These are phyloP conservation scores for Xylocopa sonorina DNA, from an alignment of 1,140 invertebrate species.

Conservation along the genomic window DNA sequence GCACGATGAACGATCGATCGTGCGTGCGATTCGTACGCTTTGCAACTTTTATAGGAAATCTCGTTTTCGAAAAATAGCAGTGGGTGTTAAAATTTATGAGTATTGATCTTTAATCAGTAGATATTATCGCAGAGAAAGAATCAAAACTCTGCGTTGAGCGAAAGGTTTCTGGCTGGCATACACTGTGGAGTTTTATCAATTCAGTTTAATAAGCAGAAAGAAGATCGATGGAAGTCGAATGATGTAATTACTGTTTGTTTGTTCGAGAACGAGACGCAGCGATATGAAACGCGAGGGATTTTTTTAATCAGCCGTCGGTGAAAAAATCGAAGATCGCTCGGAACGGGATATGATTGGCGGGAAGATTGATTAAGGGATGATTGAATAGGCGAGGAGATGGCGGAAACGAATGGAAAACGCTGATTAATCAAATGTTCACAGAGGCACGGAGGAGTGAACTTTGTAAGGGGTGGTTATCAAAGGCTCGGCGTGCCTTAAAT, in stretches of 20 bases:
- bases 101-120: no score
- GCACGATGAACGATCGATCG: no score
- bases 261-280: not conserved
- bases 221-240: not conserved
- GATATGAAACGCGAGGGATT: no score
- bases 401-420: not conserved
- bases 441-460: not conserved
- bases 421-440: slow-evolving; percentile 28
- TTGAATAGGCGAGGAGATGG: slow-evolving; percentile 8
- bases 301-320: not conserved
- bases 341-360: not conserved
- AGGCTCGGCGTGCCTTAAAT: slow-evolving; percentile 14
- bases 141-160: no score
- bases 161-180: no score
- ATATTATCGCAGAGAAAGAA: no score
- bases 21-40: no score
- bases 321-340: not conserved
- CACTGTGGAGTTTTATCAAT: no score
- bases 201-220: no score
- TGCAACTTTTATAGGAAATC: no score
- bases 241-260: not conserved
- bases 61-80: no score
- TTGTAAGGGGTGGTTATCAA: not conserved
- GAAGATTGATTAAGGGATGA: slow-evolving; percentile 17
- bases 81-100: no score